Percentiles rank a stretch among this genome's conserved stretches.
Conservation (phyloP, 2,113 vertebrate genomes). For the Parotia lawesii region DNA sequence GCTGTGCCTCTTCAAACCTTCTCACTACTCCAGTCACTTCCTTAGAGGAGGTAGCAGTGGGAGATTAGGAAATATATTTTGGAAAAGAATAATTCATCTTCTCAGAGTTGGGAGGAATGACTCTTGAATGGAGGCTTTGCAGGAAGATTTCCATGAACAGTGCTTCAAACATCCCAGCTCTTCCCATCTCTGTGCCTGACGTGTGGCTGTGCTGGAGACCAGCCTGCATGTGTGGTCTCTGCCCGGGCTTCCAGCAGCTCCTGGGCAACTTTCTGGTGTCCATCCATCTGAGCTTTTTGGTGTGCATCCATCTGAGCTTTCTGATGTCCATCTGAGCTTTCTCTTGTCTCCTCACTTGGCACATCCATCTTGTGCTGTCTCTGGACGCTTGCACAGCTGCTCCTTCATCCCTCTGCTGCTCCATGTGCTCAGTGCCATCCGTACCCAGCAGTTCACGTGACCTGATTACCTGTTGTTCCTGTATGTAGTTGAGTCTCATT, state of each 20-base stretch:
- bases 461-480: conserved; percentile 30
- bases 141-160: neutral
- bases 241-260: neutral
- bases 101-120: neutral
- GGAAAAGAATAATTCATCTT: neutral
- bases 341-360: neutral
- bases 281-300: neutral
- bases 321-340: neutral
- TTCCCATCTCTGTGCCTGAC: neutral
- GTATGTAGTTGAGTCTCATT: conserved; percentile 42
- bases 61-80: neutral
- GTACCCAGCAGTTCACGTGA: neutral
- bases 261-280: neutral
- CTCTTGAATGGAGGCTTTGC: neutral
- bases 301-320: neutral
- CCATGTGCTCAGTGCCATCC: neutral
- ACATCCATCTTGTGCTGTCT: neutral
- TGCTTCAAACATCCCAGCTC: neutral
- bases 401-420: neutral
- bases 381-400: neutral
- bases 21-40: fast-evolving
- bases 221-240: neutral
- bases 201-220: neutral
- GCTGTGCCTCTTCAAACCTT: neutral
- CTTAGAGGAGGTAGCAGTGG: neutral